phyloP scores from a whole-genome alignment of 2,888 invertebrate species.

The Sinohyriopsis cumingii region DNA sequence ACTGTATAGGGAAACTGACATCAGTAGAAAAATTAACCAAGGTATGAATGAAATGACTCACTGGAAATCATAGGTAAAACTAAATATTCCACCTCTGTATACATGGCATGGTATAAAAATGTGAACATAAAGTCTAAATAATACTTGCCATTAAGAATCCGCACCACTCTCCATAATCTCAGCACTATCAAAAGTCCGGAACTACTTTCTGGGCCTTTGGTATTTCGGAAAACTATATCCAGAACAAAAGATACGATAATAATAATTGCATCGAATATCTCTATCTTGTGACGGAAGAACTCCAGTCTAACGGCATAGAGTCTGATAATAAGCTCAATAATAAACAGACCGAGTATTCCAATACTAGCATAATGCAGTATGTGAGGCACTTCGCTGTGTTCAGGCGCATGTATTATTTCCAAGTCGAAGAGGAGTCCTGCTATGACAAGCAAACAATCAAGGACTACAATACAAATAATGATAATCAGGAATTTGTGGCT shows the following conservation, averaged over 20 bases:
- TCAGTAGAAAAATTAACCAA: too few species aligned
- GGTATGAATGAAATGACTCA: too few species aligned
- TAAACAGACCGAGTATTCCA: constrained; percentile 67
- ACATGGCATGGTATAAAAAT: too few species aligned
- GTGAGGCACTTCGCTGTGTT: constrained; percentile 49
- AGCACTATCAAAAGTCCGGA: constrained; percentile 71
- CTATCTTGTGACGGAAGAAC: constrained; percentile 71
- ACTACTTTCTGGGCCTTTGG: constrained; percentile 64
- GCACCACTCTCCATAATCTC: constrained; percentile 72
- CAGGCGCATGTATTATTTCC: constrained; percentile 55
- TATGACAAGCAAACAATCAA: constrained; percentile 72
- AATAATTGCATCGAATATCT: constrained; percentile 72
- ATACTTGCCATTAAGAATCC: constrained; percentile 72
- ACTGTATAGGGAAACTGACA: background rate
- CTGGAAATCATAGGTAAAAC: too few species aligned
- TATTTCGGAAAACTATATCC: constrained; percentile 68
- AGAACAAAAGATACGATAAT: constrained; percentile 71
- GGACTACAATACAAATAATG: constrained; percentile 69
- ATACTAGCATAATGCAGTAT: constrained; percentile 71
- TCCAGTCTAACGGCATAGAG: constrained; percentile 68
- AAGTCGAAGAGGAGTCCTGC: constrained; percentile 71
- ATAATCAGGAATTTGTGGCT: constrained; percentile 68
- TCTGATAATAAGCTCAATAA: constrained; percentile 68
- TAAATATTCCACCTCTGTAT: too few species aligned
- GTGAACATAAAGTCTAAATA: too few species aligned